Conservation (phyloP, 2,797 vertebrate genomes). For the Chelon auratus region DNA sequence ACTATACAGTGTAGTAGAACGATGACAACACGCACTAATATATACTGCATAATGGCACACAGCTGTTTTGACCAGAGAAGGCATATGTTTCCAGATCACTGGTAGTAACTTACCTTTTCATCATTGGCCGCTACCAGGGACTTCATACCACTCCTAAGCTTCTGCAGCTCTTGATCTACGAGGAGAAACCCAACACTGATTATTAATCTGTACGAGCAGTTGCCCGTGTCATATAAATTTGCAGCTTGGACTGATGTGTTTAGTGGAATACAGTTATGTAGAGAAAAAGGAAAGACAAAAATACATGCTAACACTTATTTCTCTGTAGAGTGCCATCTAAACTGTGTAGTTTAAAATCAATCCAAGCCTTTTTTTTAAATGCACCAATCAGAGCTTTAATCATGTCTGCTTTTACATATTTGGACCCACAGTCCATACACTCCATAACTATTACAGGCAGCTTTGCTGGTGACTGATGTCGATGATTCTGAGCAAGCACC, state of each 20-base stretch:
- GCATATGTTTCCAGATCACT: constrained; percentile 13
- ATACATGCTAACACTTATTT: constrained; percentile 25
- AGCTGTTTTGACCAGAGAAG: constrained; percentile 42
- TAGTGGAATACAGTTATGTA: constrained; percentile 8
- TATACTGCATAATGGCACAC: constrained; percentile 17
- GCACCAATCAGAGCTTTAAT: constrained; percentile 25
- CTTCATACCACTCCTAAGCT: constrained; percentile 92
- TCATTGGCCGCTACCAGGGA: constrained; percentile 90
- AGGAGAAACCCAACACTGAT: constrained; percentile 50
- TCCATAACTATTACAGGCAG: constrained; percentile 11
- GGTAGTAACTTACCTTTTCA: constrained; percentile 88
- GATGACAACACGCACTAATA: constrained; percentile 22
- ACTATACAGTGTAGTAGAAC: constrained; percentile 22
- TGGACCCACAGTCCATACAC: not conserved
- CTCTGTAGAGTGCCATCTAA: constrained; percentile 19
- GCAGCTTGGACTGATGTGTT: constrained; percentile 4
- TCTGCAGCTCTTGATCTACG: constrained; percentile 93
- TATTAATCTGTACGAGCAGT: constrained; percentile 31
- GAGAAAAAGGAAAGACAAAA: constrained; percentile 10
- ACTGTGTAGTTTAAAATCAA: constrained; percentile 43
- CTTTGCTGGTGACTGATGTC: constrained; percentile 20
- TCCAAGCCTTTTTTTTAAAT: constrained; percentile 33
- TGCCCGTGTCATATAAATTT: constrained; percentile 21
- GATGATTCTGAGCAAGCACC: constrained; percentile 21
- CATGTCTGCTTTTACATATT: constrained; percentile 29